These are phyloP conservation scores for Sebastes jordani DNA, from an alignment of 2,797 vertebrate genomes.

Conservation along the genomic window DNA sequence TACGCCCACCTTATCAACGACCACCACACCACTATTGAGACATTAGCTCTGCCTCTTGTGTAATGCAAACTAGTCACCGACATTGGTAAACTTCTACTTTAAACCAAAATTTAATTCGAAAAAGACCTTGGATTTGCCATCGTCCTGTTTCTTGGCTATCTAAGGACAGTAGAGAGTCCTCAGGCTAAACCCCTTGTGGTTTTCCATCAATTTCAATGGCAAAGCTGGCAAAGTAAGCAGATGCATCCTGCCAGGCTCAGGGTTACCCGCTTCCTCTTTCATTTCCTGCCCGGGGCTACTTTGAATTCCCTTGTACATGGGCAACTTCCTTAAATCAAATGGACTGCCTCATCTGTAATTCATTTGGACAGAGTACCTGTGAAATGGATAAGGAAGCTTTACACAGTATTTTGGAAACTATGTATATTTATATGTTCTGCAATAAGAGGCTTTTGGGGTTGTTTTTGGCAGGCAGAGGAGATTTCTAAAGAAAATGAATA, in stretches of 20 bases:
- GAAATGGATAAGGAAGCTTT: slow-evolving; percentile 26
- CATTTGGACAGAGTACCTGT: slow-evolving; percentile 17
- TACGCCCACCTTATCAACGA: too few species aligned
- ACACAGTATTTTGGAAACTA: background rate
- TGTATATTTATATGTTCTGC: slow-evolving; percentile 23
- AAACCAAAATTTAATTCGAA: background rate
- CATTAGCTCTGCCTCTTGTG: background rate
- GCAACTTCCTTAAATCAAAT: slow-evolving; percentile 30
- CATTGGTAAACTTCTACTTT: background rate
- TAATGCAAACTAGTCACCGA: background rate
- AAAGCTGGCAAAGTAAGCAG: slow-evolving; percentile 42
- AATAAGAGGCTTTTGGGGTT: slow-evolving; percentile 65
- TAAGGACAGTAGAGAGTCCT: slow-evolving; percentile 39
- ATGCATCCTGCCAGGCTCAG: slow-evolving; percentile 20
- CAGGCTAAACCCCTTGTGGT: slow-evolving; percentile 41
- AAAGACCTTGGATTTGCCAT: slow-evolving; percentile 17
- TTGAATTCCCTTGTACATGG: slow-evolving; percentile 2
- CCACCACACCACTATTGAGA: accelerated
- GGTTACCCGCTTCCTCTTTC: slow-evolving; percentile 22
- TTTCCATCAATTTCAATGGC: slow-evolving; percentile 53
- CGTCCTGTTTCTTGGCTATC: slow-evolving; percentile 33
- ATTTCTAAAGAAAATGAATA: slow-evolving; percentile 57
- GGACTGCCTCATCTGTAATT: slow-evolving; percentile 32
- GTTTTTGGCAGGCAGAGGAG: background rate
- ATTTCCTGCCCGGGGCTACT: slow-evolving; percentile 11